Conservation (phyloP, 2,797 vertebrate species). For the Tokudaia muenninki region DNA sequence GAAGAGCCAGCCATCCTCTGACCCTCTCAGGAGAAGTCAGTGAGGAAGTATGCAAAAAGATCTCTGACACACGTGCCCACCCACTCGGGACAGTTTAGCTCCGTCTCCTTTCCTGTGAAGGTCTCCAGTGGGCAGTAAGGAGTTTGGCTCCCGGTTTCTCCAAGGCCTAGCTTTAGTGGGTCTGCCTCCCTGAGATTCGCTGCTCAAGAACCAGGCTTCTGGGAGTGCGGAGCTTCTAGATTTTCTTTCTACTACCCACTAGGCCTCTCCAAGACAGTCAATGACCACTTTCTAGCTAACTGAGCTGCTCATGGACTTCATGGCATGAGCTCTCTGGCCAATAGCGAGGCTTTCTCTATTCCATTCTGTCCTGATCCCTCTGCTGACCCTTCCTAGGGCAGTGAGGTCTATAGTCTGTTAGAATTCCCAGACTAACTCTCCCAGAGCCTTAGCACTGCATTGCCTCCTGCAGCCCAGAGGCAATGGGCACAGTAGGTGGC, state of each 20-base stretch:
- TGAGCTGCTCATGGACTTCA: conserved; percentile 18
- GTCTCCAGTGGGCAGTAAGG: not conserved
- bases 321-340: conserved; percentile 32
- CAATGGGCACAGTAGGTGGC: not conserved
- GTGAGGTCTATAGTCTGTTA: conserved; percentile 20
- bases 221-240: not conserved
- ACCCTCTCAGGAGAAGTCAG: not conserved
- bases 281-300: conserved; percentile 8
- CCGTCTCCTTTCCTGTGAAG: not conserved
- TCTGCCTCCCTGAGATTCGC: not conserved
- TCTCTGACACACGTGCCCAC: not conserved
- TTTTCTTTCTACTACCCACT: not conserved
- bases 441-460: not conserved
- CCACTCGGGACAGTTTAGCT: not conserved
- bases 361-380: conserved; percentile 27
- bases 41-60: conserved; percentile 20
- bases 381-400: not conserved
- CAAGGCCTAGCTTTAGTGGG: not conserved
- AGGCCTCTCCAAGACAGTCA: not conserved
- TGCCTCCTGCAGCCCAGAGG: not conserved
- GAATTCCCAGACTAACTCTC: not conserved
- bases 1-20: not conserved
- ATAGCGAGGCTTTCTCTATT: conserved; percentile 20
- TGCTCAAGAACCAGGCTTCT: not conserved
- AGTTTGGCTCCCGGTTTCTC: conserved; percentile 46